phyloP scores from a whole-genome alignment of 53 echinoderm and acorn worm species.

The Temnopleurus reevesii region DNA sequence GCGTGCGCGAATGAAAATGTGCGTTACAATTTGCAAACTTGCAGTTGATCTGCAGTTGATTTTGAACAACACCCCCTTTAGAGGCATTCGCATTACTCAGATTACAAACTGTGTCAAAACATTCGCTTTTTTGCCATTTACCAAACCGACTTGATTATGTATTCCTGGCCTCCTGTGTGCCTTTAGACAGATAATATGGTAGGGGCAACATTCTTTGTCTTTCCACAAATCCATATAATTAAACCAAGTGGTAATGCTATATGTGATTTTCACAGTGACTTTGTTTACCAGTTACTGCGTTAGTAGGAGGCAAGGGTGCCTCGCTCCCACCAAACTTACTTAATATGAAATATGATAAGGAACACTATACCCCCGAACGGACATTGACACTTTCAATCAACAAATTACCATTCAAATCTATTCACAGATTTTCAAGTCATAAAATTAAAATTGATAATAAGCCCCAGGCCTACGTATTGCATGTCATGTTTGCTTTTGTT shows the following conservation, averaged over 20 bases:
- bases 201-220: neutral
- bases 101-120: neutral
- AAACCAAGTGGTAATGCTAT: neutral
- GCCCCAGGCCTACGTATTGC: neutral
- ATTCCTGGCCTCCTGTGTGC: neutral
- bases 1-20: too few species aligned
- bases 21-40: too few species aligned
- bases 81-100: neutral
- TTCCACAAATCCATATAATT: neutral
- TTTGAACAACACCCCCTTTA: too few species aligned
- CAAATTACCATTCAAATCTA: slow-evolving; percentile 6
- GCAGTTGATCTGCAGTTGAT: too few species aligned
- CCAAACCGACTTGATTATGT: neutral
- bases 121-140: too few species aligned
- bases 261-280: neutral
- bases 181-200: neutral
- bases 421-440: slow-evolving; percentile 1
- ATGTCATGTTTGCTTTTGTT: neutral
- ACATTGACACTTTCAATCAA: slow-evolving; percentile 23
- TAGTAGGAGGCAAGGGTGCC: too few species aligned
- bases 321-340: neutral
- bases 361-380: neutral
- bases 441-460: slow-evolving; percentile 23
- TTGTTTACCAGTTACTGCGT: too few species aligned
- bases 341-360: slow-evolving; percentile 3